phyloP scores from a whole-genome alignment of 2,888 invertebrate species.

The Calliopum simillimum region DNA sequence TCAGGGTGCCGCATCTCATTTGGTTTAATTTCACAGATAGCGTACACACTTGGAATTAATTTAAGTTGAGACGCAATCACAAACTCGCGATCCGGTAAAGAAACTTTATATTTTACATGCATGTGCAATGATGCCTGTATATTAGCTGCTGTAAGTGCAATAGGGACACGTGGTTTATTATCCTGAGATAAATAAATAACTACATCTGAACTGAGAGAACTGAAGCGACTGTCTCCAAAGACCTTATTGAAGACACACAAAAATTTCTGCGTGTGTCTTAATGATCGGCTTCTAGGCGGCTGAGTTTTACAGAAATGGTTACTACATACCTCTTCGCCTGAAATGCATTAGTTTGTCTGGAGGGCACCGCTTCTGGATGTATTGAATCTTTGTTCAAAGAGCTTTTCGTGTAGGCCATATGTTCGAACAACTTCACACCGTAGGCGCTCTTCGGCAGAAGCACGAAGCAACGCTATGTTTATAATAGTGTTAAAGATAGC shows the following conservation, averaged over 20 bases:
- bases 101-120: conserved; percentile 2
- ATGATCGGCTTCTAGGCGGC: too few relatives aligned
- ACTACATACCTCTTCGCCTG: too few relatives aligned
- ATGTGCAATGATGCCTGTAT: conserved; percentile 13
- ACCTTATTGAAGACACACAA: conserved; percentile 13
- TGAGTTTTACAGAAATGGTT: too few relatives aligned
- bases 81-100: conserved; percentile 5
- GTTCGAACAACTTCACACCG: conserved; percentile 10
- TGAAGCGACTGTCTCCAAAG: conserved; percentile 12
- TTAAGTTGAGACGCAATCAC: conserved; percentile 5
- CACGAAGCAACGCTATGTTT: conserved; percentile 2
- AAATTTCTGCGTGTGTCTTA: not conserved
- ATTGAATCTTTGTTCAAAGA: not conserved
- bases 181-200: conserved; percentile 11
- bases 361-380: not conserved
- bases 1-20: not conserved
- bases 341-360: not conserved
- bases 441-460: conserved; percentile 11
- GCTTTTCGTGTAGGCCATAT: conserved; percentile 2
- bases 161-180: conserved; percentile 8
- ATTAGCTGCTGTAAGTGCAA: conserved; percentile 15
- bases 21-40: not conserved
- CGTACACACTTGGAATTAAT: conserved; percentile 3
- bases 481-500: conserved; percentile 1
- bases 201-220: not conserved